Conservation (phyloP, 2,888 invertebrate species). For the Hetaerina titia region DNA sequence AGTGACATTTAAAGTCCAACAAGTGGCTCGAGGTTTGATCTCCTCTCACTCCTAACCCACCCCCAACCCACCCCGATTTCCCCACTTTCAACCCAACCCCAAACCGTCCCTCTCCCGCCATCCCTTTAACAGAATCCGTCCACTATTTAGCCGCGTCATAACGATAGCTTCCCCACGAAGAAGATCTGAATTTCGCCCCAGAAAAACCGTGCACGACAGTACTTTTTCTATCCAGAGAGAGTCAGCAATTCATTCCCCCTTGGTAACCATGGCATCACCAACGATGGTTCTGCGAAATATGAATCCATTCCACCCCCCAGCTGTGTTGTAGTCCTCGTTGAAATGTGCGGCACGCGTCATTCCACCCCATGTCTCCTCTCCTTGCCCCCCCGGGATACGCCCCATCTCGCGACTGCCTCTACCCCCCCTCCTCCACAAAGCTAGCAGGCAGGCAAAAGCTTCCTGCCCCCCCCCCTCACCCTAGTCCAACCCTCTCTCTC, state of each 20-base stretch:
- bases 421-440: no score
- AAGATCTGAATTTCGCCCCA: neutral
- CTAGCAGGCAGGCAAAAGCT: no score
- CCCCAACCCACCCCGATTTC: neutral
- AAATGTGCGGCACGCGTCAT: neutral
- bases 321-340: neutral
- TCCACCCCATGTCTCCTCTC: neutral
- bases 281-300: neutral
- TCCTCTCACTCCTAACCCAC: neutral
- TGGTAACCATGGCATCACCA: neutral
- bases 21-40: neutral
- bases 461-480: neutral
- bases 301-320: neutral
- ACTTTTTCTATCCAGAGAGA: no score
- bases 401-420: no score
- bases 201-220: no score
- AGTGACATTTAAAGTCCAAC: neutral
- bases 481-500: neutral
- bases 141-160: no score
- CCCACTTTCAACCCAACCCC: no score
- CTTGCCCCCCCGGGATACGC: neutral
- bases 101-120: no score
- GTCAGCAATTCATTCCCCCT: no score
- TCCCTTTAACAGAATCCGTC: no score
- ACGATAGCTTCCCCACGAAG: no score